Base-by-base conservation (phyloP, 2,113 vertebrate species). In the Hypanus sabinus region DNA sequence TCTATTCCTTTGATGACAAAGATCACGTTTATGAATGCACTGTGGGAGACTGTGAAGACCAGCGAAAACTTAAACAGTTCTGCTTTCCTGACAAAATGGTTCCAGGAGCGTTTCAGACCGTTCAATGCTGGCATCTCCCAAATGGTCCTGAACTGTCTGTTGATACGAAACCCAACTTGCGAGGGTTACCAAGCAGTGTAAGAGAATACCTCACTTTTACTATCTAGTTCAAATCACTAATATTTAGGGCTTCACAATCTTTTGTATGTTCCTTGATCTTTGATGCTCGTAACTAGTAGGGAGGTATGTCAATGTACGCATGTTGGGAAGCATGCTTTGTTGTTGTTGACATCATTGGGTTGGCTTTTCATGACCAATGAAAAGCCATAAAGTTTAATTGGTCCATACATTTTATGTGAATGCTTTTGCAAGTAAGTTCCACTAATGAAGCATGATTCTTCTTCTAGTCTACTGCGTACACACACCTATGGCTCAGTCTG, bases 101-200 rank as follows among this genome's bases (percentile, higher is more conserved):
- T 93, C 33, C 91, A 93, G 70, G 68, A 93, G 36, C n/a, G 91
- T 73, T 93, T 93, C 70, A 71, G 91, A 11, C 91, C 91, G 9
- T 93, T 93, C 38, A 73, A 73, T 93, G 68, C 91, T 73, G 91
- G 68, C 70, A 73, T 93, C 71, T 27, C 91, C 36, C 10, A 38
- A 70, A 11, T 33, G 14, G 68, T 93, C 36, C 24, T 93, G 68
- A 71, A 71, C 38, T 93, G 91, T 24, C 68, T 93, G 30, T 33
- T 75, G 68, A 73, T 93, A 18, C 71, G 70, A 16, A 93, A 93
- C 33, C 55, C 24, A 27, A 93, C 36, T 38, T 93, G 91, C 1
- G 33, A 38, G 27, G 91, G 91, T 5, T 93, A 93, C 70, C 91
- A 93, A 93, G 91, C 91, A 27, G 70, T 93, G 91, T 93, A 71